Evolutionary conservation across 2,113 vertebrate genomes (phyloP).

Genomic region (Bostrychus sinensis): DNA sequence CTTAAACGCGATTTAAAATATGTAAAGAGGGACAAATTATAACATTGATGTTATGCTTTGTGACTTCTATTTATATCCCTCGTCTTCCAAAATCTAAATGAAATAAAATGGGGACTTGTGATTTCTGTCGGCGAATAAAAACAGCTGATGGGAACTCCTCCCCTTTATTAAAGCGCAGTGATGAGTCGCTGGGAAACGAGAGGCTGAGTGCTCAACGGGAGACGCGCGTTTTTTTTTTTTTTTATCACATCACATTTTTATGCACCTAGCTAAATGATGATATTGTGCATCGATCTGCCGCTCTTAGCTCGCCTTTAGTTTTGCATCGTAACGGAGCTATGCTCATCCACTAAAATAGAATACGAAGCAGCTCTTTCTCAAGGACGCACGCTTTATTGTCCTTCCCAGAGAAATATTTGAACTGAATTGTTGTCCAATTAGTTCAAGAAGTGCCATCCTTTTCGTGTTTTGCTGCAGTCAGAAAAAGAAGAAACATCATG

Average conservation of each 20-base stretch:
- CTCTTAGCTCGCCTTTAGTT: background rate
- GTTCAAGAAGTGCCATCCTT: background rate
- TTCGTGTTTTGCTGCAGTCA: background rate
- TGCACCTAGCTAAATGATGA: background rate
- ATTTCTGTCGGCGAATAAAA: conserved; percentile 35
- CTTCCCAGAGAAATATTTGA: conserved; percentile 5
- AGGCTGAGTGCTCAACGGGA: conserved; percentile 16
- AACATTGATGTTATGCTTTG: no score
- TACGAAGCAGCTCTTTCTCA: conserved; percentile 31
- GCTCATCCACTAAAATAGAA: conserved; percentile 14
- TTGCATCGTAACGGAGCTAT: background rate
- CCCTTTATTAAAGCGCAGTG: conserved; percentile 57
- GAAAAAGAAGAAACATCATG: background rate
- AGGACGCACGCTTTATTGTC: conserved; percentile 30
- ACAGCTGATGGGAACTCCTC: conserved; percentile 9
- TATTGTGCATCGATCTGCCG: background rate
- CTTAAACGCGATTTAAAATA: no score
- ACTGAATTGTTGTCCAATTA: background rate
- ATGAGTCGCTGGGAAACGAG: conserved; percentile 30
- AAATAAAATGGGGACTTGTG: no score
- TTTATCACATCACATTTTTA: background rate
- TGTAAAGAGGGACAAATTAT: no score
- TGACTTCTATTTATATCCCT: no score
- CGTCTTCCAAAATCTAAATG: no score
- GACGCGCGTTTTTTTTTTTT: background rate